Evolutionary conservation across 1,140 invertebrate species (phyloP), one percentile per base, ranked within the genome.

Genomic region (Hylyphantes graminicola): DNA sequence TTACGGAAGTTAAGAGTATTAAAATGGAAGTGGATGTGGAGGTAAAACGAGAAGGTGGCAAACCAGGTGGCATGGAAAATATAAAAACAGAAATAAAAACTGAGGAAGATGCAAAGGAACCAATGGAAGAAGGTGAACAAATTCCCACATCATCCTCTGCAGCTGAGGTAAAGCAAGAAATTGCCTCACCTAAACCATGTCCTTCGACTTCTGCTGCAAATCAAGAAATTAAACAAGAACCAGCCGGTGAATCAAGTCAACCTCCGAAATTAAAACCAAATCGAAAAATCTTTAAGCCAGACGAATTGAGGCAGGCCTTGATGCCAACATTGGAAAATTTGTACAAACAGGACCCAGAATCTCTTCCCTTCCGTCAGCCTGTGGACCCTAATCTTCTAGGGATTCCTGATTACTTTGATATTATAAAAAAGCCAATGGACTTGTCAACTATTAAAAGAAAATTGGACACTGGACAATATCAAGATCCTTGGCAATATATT

Each of bases 401-500:
- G 73, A 91, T 92, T 85, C 91, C 91, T 57, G 98, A 99, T 90
- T 99, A 99, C 89, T 99, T 98, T 91, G 96, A 98, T 86, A 99
- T 99, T 87, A 94, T 99, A 0, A 98, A 97, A 88, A 95, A 94
- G 87, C 98, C 98, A 0, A 99, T 99, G 94, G 98, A 99, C 90
- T 90, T 99, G 86, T 96, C 96, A 8, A 99, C 97, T 0, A 98
- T 99, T 77, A 96, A 95, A 88, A 92, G 93, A 78, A 99, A 99
- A 89, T 90, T 99, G n/a, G 96, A 98, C 88, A 94, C 94, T 57
- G 97, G 97, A 61, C 93, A 96, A 87, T 99, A 99, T 89, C 94
- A 94, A 68, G 97, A 99, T 91, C 98, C 98, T 0, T 99, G 98
- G 97, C 96, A 99, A 89, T 99, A 98, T 90, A 96, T 99, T 9